Conservation (phyloP, 2,113 vertebrate species). For the Marmota flaviventris region DNA sequence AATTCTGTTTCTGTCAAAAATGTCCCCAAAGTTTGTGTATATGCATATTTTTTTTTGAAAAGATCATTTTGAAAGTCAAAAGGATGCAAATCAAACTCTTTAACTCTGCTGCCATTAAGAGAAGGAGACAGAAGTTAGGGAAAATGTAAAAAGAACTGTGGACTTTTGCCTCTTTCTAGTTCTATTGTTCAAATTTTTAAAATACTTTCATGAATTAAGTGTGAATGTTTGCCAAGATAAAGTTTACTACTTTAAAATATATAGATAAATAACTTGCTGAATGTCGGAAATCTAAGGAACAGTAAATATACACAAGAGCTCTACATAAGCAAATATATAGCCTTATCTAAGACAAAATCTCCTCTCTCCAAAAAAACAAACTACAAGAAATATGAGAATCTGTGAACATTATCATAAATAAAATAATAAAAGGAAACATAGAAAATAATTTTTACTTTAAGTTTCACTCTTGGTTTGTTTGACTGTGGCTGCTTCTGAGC, state of each 20-base stretch:
- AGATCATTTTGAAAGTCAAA: not conserved
- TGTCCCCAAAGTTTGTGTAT: not conserved
- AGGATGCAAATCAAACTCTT: not conserved
- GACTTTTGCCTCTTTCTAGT: not conserved
- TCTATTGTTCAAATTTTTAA: not conserved
- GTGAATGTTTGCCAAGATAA: not conserved
- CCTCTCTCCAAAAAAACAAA: not conserved
- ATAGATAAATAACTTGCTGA: not conserved
- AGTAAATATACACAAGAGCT: not conserved
- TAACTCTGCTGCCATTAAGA: not conserved
- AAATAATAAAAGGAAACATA: constrained; percentile 21
- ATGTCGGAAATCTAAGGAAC: not conserved
- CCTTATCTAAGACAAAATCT: not conserved
- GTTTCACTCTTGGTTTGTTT: not conserved
- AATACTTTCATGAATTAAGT: not conserved
- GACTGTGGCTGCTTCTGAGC: not conserved
- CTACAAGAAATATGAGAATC: not conserved
- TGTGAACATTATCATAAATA: not conserved
- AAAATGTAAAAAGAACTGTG: not conserved
- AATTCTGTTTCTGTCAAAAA: constrained; percentile 40
- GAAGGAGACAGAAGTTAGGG: not conserved
- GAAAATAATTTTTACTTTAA: not conserved
- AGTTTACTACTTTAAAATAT: constrained; percentile 11
- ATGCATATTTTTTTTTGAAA: not conserved
- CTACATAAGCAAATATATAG: not conserved